Conservation (phyloP, 2,888 invertebrate genomes). For the Rhingia campestris region DNA sequence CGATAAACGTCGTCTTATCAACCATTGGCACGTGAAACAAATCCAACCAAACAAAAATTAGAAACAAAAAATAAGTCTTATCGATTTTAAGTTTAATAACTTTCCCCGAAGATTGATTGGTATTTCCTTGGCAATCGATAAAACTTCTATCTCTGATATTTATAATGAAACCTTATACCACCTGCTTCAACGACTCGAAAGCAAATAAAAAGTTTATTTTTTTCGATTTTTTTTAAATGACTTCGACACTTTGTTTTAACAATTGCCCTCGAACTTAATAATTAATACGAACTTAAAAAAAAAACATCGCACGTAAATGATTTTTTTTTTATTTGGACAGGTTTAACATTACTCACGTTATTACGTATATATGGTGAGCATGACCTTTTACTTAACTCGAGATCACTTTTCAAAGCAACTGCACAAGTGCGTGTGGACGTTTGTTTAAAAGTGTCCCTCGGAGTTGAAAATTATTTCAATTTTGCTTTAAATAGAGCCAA, state of each 20-base stretch:
- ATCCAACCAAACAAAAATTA: no score
- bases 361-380: not conserved
- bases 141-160: no score
- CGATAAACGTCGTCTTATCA: no score
- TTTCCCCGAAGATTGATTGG: no score
- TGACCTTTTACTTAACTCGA: constrained; percentile 10
- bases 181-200: no score
- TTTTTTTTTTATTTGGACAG: not conserved
- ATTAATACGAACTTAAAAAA: not conserved
- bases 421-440: not conserved
- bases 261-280: not conserved
- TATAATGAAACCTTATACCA: no score
- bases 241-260: not conserved
- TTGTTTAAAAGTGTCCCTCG: constrained; percentile 11
- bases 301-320: not conserved
- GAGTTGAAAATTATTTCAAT: not conserved
- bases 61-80: no score
- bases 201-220: no score
- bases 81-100: no score
- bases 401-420: not conserved
- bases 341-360: not conserved
- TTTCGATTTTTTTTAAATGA: no score
- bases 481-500: constrained; percentile 8
- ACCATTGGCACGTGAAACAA: no score
- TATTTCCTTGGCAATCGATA: no score